Evolutionary conservation across 1,140 invertebrate genomes (phyloP), one percentile per base, ranked within the genome.

Genomic region (Micrasema longulum): DNA sequence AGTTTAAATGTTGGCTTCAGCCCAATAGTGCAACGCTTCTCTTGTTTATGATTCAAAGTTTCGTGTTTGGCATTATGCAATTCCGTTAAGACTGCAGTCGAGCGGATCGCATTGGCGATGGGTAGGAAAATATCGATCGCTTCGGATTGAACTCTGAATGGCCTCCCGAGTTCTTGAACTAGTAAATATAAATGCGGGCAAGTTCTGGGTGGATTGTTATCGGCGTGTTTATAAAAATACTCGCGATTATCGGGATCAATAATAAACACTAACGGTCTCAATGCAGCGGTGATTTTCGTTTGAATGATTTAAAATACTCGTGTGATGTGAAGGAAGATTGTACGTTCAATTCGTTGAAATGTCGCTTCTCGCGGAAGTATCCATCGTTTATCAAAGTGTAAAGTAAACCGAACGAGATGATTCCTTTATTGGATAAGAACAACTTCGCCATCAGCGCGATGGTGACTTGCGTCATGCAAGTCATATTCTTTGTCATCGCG

Each of bases 361-460:
- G 43, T 9, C 16, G 43, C 16, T 11, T 47, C 7, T 47, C n/a
- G n/a, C 1, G 6, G 16, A 47, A 14, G 14, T 47, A 6, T 47
- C 7, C 6, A 16, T 47, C 5, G 5, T 6, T 1, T 47, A n/a
- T 47, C 43, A 47, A 47, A 47, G 26, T 31, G 26, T 31, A 31
- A 31, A 31, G 26, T 31, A 31, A 31, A 31, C 12, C 23, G 20
- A 10, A 16, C 52, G 78, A 76, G 50, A 84, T 82, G 79, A 83
- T 87, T 81, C 87, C 94, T 89, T 91, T 95, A 64, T 86, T 95
- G 75, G 95, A 96, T 83, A 89, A 90, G 72, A 92, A 95, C 83
- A 94, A 97, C 80, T 89, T 95, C 77, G 92, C 92, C 48, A 91
- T 96, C 53, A 95, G 93, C 85, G 94, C 93, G 12, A 93, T 96